Evolutionary conservation across 2,888 invertebrate species (phyloP).

Genomic region (Polyommatus icarus): DNA sequence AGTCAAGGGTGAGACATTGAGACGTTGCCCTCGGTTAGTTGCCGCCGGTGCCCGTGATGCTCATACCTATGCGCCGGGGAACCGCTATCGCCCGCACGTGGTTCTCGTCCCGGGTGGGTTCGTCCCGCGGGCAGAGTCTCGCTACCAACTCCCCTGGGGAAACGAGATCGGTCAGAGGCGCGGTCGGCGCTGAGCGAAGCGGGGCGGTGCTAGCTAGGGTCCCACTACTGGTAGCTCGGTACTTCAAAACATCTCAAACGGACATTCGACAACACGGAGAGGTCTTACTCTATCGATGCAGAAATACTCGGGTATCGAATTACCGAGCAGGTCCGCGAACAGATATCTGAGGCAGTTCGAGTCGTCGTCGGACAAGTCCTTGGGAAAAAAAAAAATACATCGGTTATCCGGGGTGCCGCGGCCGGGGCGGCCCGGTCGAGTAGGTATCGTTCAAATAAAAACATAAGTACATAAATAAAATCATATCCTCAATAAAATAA

Average conservation of each 20-base stretch:
- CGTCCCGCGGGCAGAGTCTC: conserved; percentile 57
- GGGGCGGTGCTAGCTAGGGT: conserved; percentile 52
- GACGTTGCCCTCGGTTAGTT: conserved; percentile 43
- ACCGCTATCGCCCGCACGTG: conserved; percentile 47
- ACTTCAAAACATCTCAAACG: conserved; percentile 57
- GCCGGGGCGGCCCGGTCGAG: conserved; percentile 35
- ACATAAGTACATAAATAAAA: conserved; percentile 24
- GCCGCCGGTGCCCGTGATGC: conserved; percentile 41
- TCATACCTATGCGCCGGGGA: conserved; percentile 52
- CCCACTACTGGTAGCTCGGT: conserved; percentile 52
- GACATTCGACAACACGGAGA: conserved; percentile 71
- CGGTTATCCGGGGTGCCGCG: conserved; percentile 48
- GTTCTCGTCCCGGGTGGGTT: conserved; percentile 42
- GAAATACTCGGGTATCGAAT: conserved; percentile 53
- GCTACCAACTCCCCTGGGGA: conserved; percentile 69
- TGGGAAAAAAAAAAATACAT: conserved; percentile 66
- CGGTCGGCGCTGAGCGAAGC: conserved; percentile 44
- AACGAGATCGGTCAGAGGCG: conserved; percentile 50
- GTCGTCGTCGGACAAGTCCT: conserved; percentile 78
- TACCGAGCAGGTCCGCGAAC: conserved; percentile 85
- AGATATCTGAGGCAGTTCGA: conserved; percentile 87
- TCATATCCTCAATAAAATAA: conserved; percentile 32
- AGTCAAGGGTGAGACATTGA: conserved; percentile 36
- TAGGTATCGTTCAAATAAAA: conserved; percentile 18
- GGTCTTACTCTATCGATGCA: conserved; percentile 60